A percentile compares a stretch with the other conserved stretches of the same genome.
phyloP scores from a whole-genome alignment of 2,113 vertebrate species.

The Grus americana region DNA sequence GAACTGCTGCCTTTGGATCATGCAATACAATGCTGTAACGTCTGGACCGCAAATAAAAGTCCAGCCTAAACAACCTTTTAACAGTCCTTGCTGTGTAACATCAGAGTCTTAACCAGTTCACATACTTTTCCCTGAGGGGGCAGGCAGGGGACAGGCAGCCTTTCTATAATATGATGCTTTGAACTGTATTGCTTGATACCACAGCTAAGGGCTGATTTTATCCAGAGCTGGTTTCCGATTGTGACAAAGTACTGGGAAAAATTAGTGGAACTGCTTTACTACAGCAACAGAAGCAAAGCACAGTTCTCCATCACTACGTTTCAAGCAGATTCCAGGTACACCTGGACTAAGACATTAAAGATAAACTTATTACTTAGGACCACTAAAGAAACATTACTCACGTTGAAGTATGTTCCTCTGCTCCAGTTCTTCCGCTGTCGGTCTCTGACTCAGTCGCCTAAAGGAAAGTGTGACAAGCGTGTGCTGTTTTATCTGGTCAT shows the following conservation, averaged over 20 bases:
- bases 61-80: neutral
- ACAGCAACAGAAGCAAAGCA: neutral
- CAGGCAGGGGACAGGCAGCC: neutral
- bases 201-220: neutral
- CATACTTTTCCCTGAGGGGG: neutral
- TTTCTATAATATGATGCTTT: neutral
- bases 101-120: neutral
- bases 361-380: neutral
- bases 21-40: neutral
- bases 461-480: neutral
- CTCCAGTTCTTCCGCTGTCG: constrained; percentile 93
- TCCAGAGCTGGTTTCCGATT: neutral
- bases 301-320: neutral
- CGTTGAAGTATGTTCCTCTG: constrained; percentile 97
- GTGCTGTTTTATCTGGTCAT: neutral
- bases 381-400: constrained; percentile 69
- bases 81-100: neutral
- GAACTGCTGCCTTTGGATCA: neutral
- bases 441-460: constrained; percentile 95
- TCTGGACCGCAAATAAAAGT: neutral
- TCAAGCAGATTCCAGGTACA: neutral
- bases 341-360: neutral
- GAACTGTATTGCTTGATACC: neutral
- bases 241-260: neutral
- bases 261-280: neutral